Evolutionary conservation across 2,113 vertebrate species (phyloP), one percentile per base, ranked within the genome.

Genomic region (Bostrychus sinensis): DNA sequence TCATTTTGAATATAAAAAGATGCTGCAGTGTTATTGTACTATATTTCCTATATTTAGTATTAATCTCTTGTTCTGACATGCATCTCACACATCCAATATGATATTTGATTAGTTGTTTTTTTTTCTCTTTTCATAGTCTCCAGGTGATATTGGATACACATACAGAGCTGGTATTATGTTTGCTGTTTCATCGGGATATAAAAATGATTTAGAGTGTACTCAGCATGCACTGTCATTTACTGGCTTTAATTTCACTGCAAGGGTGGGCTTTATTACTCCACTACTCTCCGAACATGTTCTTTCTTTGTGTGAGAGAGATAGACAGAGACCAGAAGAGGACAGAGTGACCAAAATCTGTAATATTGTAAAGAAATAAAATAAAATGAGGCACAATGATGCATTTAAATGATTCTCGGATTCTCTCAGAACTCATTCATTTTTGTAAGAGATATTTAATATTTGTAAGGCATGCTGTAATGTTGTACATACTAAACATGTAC

Each of bases 131-230:
- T 59, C 64, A 56, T 43, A 57, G 80, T 87, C 84, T 88, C 87
- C 77, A 85, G 83, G 87, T 87, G 77, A 86, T 89, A 86, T 85
- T 83, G 79, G 65, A 75, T 83, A 81, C 81, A 88, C 87, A 75
- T 84, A 79, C 76, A 54, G 71, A 75, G 75, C 79, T 78, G 64
- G 77, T 88, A 86, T 90, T 89, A 86, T 86, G 80, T 83, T 72
- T 77, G 76, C 81, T 87, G 80, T 91, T 92, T 87, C 85, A 89
- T 91, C 84, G 81, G 78, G 83, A 78, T 86, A 89, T 91, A 90
- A 92, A 91, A 90, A 90, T 92, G 91, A 92, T 92, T 91, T 92
- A 91, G 87, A 85, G 83, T 79, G 81, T 89, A 79, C 89, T 89
- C 81, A 65, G 85, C 85, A 84, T 82, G 81, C 84, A 67, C 81